Percentiles rank a stretch among this genome's conserved stretches.
phyloP scores from a whole-genome alignment of 2,797 vertebrate genomes.

The Lophius americanus region DNA sequence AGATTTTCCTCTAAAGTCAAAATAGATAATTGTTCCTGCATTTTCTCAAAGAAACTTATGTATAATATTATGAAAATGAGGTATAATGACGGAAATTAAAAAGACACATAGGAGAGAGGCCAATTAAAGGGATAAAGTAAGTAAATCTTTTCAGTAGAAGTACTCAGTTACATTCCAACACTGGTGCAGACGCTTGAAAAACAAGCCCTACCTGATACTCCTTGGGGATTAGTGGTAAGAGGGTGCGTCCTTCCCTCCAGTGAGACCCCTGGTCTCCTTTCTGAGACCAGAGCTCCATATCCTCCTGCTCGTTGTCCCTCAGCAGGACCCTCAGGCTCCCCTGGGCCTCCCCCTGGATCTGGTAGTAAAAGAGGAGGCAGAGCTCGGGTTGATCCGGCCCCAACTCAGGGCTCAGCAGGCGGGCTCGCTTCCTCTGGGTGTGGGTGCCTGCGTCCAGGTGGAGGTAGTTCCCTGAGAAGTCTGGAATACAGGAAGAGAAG shows the following conservation, averaged over 20 bases:
- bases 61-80: too few relatives aligned
- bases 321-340: conserved; percentile 88
- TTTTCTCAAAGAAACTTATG: too few relatives aligned
- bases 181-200: not conserved
- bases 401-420: conserved; percentile 89
- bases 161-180: not conserved
- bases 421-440: conserved; percentile 85
- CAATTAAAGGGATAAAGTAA: too few relatives aligned
- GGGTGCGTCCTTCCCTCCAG: conserved; percentile 94
- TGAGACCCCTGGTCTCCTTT: conserved; percentile 89
- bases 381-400: conserved; percentile 86
- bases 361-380: conserved; percentile 93
- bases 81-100: too few relatives aligned
- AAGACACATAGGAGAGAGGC: too few relatives aligned
- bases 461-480: conserved; percentile 80
- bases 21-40: too few relatives aligned
- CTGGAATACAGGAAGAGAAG: conserved; percentile 42
- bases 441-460: conserved; percentile 84
- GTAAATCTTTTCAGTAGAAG: not conserved
- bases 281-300: conserved; percentile 90
- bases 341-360: conserved; percentile 86
- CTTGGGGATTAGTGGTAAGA: conserved; percentile 91
- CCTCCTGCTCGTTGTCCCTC: conserved; percentile 87
- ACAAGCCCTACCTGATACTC: conserved; percentile 87
- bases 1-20: too few relatives aligned